phyloP scores from a whole-genome alignment of 2,113 vertebrate genomes.

The Phycodurus eques region DNA sequence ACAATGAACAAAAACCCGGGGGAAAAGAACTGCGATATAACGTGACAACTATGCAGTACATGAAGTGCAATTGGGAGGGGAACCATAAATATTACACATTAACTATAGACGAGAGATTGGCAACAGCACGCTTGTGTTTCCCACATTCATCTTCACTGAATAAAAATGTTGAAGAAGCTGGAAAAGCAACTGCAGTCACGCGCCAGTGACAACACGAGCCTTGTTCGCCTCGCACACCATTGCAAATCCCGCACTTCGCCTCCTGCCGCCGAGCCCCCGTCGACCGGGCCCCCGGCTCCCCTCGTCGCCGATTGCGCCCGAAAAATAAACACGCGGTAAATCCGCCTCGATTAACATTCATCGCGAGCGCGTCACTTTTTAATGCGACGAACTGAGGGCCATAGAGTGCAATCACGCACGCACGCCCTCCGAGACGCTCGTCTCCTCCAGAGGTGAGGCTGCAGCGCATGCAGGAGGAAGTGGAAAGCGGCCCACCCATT shows the following conservation, averaged over 20 bases:
- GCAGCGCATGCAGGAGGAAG: too few species aligned
- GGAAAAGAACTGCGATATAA: too few species aligned
- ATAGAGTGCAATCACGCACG: constrained; percentile 33
- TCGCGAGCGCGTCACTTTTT: constrained; percentile 66
- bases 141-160: not conserved
- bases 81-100: not conserved
- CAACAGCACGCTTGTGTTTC: not conserved
- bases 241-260: constrained; percentile 42
- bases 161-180: constrained; percentile 26
- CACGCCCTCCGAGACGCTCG: constrained; percentile 25
- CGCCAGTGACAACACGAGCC: constrained; percentile 52
- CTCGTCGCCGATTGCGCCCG: constrained; percentile 54
- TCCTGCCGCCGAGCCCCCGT: constrained; percentile 48
- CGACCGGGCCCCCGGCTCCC: constrained; percentile 31
- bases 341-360: constrained; percentile 69
- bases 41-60: not conserved
- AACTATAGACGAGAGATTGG: not conserved
- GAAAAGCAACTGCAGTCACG: constrained; percentile 41
- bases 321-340: constrained; percentile 74
- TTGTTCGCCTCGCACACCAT: constrained; percentile 50
- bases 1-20: too few species aligned
- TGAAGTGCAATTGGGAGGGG: not conserved
- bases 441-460: constrained; percentile 17
- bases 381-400: constrained; percentile 48
- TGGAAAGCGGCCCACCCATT: too few species aligned